These are phyloP conservation scores for Mionectes olivaceus DNA, from an alignment of 2,797 vertebrate genomes.

Conservation along the genomic window DNA sequence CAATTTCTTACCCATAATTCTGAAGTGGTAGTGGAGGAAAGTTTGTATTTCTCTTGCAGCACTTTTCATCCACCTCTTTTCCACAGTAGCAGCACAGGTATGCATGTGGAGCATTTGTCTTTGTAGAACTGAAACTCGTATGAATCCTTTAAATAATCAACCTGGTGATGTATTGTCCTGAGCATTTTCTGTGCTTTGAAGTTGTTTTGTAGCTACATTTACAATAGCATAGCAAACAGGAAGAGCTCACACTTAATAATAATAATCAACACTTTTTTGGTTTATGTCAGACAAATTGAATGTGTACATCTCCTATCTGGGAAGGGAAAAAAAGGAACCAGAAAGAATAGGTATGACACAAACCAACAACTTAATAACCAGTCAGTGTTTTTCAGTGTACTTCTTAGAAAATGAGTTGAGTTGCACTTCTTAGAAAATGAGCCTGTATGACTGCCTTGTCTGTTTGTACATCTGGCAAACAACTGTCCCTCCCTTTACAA, in stretches of 20 bases:
- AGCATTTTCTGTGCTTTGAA: neutral
- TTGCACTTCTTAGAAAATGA: neutral
- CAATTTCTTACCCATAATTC: neutral
- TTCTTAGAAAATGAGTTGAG: neutral
- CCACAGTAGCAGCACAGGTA: neutral
- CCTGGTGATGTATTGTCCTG: accelerated
- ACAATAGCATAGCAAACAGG: neutral
- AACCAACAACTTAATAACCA: neutral
- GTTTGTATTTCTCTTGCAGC: neutral
- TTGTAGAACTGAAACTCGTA: neutral
- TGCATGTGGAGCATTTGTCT: neutral
- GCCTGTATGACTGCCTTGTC: neutral
- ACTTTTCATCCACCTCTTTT: neutral
- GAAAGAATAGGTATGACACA: neutral
- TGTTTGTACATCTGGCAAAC: neutral
- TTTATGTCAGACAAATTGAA: neutral
- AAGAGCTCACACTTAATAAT: neutral
- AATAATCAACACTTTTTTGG: neutral
- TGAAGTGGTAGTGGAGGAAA: neutral
- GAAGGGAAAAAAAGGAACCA: neutral
- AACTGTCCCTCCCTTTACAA: neutral
- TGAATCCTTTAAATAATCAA: neutral
- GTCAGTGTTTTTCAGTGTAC: neutral
- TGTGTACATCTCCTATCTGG: accelerated
- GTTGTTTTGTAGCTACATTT: neutral